These are phyloP conservation scores for Tupaia chinensis DNA, from an alignment of 2,113 vertebrate genomes.

Conservation along the genomic window DNA sequence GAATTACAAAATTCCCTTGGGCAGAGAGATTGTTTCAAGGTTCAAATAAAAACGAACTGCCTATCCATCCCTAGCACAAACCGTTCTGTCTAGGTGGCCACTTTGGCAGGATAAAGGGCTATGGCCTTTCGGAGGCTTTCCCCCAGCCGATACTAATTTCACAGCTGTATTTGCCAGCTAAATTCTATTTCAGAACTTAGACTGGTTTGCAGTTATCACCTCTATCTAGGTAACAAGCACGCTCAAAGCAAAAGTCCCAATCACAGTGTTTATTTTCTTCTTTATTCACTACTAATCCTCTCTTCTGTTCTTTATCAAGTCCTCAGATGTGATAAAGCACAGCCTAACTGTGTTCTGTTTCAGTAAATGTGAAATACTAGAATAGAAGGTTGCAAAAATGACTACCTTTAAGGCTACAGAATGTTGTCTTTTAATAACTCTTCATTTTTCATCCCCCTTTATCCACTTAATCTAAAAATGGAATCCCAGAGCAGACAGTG, in stretches of 20 bases:
- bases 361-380: background rate
- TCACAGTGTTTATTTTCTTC: background rate
- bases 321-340: background rate
- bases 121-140: accelerated
- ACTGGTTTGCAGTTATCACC: background rate
- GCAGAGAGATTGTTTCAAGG: background rate
- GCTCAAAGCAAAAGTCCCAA: background rate
- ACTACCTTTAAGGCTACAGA: background rate
- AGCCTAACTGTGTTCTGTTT: background rate
- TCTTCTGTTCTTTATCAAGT: constrained; percentile 9
- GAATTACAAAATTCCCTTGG: background rate
- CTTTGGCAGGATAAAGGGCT: background rate
- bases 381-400: background rate
- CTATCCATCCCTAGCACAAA: background rate
- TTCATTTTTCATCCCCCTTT: background rate
- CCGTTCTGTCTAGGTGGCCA: background rate
- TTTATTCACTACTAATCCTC: background rate
- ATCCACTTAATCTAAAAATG: background rate
- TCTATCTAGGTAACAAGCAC: background rate
- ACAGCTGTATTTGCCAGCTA: background rate
- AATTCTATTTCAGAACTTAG: background rate
- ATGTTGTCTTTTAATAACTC: constrained; percentile 5
- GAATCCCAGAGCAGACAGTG: background rate
- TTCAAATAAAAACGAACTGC: background rate
- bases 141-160: background rate